Evolutionary conservation across 2,888 invertebrate genomes (phyloP).

Genomic region (Ornithoptera priamus): DNA sequence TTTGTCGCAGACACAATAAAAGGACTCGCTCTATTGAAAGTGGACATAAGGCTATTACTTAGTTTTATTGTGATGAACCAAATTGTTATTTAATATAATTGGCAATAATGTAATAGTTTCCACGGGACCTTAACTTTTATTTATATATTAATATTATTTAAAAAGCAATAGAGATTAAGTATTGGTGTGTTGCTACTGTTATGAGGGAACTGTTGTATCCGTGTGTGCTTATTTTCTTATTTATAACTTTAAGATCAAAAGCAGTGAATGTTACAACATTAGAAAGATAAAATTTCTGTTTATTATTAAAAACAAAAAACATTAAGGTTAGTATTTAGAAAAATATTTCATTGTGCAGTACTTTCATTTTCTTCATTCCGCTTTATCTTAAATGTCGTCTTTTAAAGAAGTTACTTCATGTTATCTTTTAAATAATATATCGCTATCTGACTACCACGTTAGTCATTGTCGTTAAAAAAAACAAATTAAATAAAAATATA

Average conservation of each 20-base stretch:
- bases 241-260: background rate
- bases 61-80: slow-evolving; percentile 2
- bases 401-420: slow-evolving; percentile 8
- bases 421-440: slow-evolving; percentile 19
- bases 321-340: background rate
- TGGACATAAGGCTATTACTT: slow-evolving; percentile 37
- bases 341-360: slow-evolving; percentile 11
- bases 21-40: slow-evolving; percentile 34
- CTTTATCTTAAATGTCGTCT: slow-evolving; percentile 19
- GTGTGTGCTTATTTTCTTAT: background rate
- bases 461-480: background rate
- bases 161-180: background rate
- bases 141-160: background rate
- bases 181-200: too few species aligned
- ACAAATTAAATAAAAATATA: too few species aligned
- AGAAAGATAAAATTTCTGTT: background rate
- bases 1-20: slow-evolving; percentile 29
- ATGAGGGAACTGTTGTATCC: background rate
- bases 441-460: background rate
- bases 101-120: slow-evolving; percentile 1
- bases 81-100: slow-evolving; percentile 5
- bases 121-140: background rate
- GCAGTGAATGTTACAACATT: background rate
- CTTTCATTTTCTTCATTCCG: slow-evolving; percentile 10
- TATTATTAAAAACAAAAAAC: too few species aligned